phyloP scores from a whole-genome alignment of 2,888 invertebrate genomes.

The Ctenicera cuprea region DNA sequence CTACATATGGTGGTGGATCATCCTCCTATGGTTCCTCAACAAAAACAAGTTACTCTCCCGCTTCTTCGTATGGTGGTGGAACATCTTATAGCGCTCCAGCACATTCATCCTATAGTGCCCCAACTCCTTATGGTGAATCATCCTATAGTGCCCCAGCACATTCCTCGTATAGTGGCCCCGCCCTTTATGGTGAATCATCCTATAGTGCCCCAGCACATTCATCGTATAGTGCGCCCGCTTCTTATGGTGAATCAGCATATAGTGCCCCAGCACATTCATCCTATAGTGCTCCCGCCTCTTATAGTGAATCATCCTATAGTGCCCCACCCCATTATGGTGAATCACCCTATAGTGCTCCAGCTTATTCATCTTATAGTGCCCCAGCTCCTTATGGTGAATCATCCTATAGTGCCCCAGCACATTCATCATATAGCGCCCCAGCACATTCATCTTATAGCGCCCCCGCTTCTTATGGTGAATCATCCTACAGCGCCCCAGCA shows the following conservation, averaged over 20 bases:
- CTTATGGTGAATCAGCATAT: no score
- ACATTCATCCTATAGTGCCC: neutral
- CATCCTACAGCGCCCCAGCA: constrained; percentile 55
- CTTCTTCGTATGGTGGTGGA: constrained; percentile 23
- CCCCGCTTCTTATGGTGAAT: constrained; percentile 9
- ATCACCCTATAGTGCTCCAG: constrained; percentile 48
- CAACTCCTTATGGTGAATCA: constrained; percentile 36
- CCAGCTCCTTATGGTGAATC: constrained; percentile 25
- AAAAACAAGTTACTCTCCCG: no score
- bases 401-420: constrained; percentile 46
- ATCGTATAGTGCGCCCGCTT: no score
- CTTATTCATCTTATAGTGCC: no score
- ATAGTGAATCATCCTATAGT: constrained; percentile 43
- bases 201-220: constrained; percentile 35
- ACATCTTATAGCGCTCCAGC: constrained; percentile 12
- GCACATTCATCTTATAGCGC: no score
- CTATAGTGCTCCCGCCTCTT: no score
- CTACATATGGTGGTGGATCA: constrained; percentile 28
- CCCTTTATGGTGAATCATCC: constrained; percentile 34
- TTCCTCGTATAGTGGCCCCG: constrained; percentile 43
- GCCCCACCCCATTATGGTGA: constrained; percentile 45
- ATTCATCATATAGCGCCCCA: constrained; percentile 45
- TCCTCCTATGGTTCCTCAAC: no score
- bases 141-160: no score
- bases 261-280: no score